These are phyloP conservation scores for Chaetogeoica ovagalla DNA, from an alignment of 2,888 invertebrate genomes.

Conservation along the genomic window DNA sequence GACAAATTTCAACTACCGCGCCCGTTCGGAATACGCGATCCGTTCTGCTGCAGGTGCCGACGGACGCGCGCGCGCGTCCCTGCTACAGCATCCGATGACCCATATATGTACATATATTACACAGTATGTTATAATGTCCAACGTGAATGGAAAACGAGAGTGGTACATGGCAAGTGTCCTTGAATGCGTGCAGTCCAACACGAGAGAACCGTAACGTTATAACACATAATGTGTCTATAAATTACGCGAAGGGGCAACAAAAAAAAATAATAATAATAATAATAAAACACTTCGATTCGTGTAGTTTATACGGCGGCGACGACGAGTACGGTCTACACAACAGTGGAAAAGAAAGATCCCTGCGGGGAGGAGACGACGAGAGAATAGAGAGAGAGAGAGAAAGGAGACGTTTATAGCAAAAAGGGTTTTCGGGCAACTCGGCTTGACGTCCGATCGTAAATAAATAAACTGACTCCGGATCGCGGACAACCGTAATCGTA, in stretches of 20 bases:
- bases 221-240: no score
- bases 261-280: no score
- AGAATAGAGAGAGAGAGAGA: no score
- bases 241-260: no score
- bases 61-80: not conserved
- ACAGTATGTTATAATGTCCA: no score
- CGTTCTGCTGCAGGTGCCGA: not conserved
- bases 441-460: constrained; percentile 40
- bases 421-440: not conserved
- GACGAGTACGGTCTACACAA: no score
- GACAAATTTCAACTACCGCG: constrained; percentile 32
- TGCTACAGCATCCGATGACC: constrained; percentile 9
- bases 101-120: constrained; percentile 1
- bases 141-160: constrained; percentile 32
- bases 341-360: not conserved
- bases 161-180: no score
- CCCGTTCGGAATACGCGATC: constrained; percentile 9
- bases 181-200: no score
- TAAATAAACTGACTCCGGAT: not conserved
- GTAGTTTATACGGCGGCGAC: no score
- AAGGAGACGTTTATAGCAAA: not conserved
- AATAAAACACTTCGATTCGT: no score
- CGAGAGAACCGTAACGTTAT: constrained; percentile 19
- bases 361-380: not conserved
- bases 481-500: constrained; percentile 41